phyloP scores from a whole-genome alignment of 2,888 invertebrate genomes.

The Glomeris marginata region DNA sequence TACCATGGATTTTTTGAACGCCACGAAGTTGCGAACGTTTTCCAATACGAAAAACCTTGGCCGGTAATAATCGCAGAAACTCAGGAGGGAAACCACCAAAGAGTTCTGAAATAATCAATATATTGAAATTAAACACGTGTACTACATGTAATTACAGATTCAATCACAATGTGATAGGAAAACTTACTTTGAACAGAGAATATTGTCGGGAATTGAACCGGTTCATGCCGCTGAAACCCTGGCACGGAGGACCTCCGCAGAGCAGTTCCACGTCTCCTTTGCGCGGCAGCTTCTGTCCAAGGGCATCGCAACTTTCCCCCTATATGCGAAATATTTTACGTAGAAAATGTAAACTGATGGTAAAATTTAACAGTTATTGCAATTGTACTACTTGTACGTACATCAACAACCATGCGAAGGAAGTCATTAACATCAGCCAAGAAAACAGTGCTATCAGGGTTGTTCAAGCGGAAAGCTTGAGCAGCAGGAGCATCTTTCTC shows the following conservation, averaged over 20 bases:
- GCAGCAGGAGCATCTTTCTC: constrained; percentile 64
- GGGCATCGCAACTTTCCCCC: constrained; percentile 19
- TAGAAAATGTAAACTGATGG: not conserved
- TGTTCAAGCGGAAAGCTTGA: constrained; percentile 60
- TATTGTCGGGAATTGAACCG: constrained; percentile 69
- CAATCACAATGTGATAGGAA: not conserved
- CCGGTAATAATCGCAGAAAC: constrained; percentile 71
- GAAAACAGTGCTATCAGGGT: constrained; percentile 55
- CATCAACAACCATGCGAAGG: constrained; percentile 49
- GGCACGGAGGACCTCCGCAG: constrained; percentile 77
- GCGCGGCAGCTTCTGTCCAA: constrained; percentile 43
- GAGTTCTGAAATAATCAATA: constrained; percentile 42
- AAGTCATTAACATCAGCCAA: constrained; percentile 66
- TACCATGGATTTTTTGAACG: constrained; percentile 64
- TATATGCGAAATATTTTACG: not conserved
- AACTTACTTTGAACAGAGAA: constrained; percentile 52
- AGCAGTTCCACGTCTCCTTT: constrained; percentile 68
- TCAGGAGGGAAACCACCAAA: constrained; percentile 60
- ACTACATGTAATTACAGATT: not conserved
- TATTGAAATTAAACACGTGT: not conserved
- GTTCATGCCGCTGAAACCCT: constrained; percentile 82
- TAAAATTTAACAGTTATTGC: not conserved
- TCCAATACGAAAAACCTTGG: constrained; percentile 70
- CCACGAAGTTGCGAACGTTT: constrained; percentile 72
- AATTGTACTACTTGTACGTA: constrained; percentile 20